Evolutionary conservation across 2,113 vertebrate genomes (phyloP).

Genomic region (Pachyramphus minor): DNA sequence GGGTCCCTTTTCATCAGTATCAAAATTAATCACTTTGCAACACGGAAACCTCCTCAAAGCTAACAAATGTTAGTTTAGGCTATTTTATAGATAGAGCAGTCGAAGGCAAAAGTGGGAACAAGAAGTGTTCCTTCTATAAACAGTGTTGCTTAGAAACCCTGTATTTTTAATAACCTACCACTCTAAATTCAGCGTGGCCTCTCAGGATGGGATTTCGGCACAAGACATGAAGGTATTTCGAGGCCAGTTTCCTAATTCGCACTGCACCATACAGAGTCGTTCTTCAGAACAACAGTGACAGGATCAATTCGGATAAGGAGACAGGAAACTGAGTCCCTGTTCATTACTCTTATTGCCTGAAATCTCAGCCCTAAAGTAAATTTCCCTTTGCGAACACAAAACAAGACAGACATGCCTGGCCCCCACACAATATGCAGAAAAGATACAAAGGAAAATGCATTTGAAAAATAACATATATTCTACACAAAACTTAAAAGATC

Average conservation of each 20-base stretch:
- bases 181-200: conserved; percentile 41
- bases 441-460: background rate
- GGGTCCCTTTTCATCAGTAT: background rate
- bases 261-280: background rate
- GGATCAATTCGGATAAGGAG: background rate
- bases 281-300: background rate
- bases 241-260: background rate
- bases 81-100: conserved; percentile 31
- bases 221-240: background rate
- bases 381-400: background rate
- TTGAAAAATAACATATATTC: background rate
- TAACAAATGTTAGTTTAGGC: conserved; percentile 7
- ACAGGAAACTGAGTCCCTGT: background rate
- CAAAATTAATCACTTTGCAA: conserved; percentile 4
- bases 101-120: conserved; percentile 33
- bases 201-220: conserved; percentile 46
- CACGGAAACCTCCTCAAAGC: background rate
- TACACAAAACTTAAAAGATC: background rate
- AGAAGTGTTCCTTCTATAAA: conserved; percentile 43
- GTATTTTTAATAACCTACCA: conserved; percentile 57
- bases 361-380: background rate
- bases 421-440: background rate
- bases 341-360: background rate
- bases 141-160: conserved; percentile 59
- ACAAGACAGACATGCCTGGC: background rate